A percentile compares a stretch with the other conserved stretches of the same genome.
Conservation (phyloP, 2,797 vertebrate genomes). For the Coranthus polyacanthus region DNA sequence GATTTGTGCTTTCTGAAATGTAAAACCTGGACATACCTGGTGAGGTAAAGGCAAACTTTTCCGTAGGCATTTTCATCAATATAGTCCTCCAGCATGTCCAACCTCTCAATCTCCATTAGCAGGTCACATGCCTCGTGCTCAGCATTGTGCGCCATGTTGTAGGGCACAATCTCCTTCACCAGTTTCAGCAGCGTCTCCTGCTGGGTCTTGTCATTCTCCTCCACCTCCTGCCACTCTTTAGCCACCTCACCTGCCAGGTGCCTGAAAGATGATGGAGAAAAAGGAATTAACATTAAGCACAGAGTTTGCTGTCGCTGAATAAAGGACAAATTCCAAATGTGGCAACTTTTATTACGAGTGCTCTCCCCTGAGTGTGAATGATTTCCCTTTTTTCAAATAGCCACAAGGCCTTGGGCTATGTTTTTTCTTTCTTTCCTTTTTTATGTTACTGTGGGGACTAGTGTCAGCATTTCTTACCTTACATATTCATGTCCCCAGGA, state of each 20-base stretch:
- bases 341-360: not conserved
- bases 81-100: slow-evolving; percentile 97
- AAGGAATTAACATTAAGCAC: not conserved
- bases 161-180: slow-evolving; percentile 97
- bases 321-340: not conserved
- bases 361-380: not conserved
- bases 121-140: slow-evolving; percentile 98
- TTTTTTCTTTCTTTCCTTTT: too few relatives aligned
- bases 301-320: not conserved
- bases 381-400: too few relatives aligned
- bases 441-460: too few relatives aligned
- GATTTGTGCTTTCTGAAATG: not conserved
- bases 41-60: slow-evolving; percentile 98
- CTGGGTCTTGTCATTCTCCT: slow-evolving; percentile 94
- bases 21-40: slow-evolving; percentile 85
- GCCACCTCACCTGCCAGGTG: slow-evolving; percentile 97
- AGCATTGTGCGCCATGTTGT: slow-evolving; percentile 99
- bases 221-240: slow-evolving; percentile 98
- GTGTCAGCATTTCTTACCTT: slow-evolving; percentile 81
- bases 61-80: slow-evolving; percentile 97
- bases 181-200: slow-evolving; percentile 93
- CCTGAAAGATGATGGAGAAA: slow-evolving; percentile 71
- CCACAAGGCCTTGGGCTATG: too few relatives aligned
- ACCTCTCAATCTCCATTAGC: slow-evolving; percentile 97
- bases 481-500: slow-evolving; percentile 99